phyloP scores from a whole-genome alignment of 1,140 invertebrate species.

The Dysdera silvatica region DNA sequence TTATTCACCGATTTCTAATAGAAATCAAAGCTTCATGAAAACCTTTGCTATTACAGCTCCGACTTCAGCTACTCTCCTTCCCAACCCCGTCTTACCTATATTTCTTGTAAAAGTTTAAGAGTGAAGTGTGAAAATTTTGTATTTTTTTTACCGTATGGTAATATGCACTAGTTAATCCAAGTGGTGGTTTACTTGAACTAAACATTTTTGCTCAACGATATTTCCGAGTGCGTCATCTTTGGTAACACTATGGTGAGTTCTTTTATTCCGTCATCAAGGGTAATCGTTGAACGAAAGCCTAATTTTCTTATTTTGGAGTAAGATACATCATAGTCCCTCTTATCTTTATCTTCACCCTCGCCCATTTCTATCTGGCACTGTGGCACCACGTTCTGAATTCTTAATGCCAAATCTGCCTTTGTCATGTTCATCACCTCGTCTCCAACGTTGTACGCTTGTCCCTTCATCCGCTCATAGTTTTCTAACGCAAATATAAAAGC shows the following conservation, averaged over 20 bases:
- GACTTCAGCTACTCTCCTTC: no score
- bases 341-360: slow-evolving; percentile 36
- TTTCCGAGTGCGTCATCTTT: slow-evolving; percentile 29
- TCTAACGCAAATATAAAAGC: slow-evolving; percentile 35
- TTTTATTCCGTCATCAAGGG: slow-evolving; percentile 34
- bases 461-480: slow-evolving; percentile 33
- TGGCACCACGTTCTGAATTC: slow-evolving; percentile 29
- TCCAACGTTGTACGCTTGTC: slow-evolving; percentile 36
- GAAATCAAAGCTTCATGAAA: no score
- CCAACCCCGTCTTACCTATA: no score
- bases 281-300: slow-evolving; percentile 32
- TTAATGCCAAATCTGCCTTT: slow-evolving; percentile 31
- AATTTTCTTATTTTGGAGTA: slow-evolving; percentile 36
- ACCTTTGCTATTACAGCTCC: no score
- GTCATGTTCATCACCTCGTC: slow-evolving; percentile 37
- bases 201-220: slow-evolving; percentile 33
- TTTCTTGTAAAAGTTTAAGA: no score
- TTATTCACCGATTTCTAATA: no score
- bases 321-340: slow-evolving; percentile 35
- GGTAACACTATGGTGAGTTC: slow-evolving; percentile 34
- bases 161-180: background rate
- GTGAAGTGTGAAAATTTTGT: no score
- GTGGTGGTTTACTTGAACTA: background rate
- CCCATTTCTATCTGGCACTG: slow-evolving; percentile 11
- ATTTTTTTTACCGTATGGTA: no score